Percentiles rank a stretch among this genome's conserved stretches.
phyloP scores from a whole-genome alignment of 2,797 vertebrate genomes.

The Sebastes melanostomus region DNA sequence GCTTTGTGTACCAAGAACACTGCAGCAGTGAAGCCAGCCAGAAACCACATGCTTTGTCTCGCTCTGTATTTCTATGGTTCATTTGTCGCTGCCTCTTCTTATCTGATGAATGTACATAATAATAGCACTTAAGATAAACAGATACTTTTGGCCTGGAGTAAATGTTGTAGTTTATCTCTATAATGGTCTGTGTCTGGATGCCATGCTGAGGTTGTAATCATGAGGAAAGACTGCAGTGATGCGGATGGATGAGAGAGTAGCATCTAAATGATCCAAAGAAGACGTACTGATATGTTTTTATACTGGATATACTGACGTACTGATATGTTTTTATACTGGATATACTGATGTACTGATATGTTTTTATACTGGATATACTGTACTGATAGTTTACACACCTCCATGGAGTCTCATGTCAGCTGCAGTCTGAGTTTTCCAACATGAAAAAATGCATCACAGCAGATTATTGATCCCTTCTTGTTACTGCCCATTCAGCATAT shows the following conservation, averaged over 20 bases:
- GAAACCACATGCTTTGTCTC: constrained; percentile 21
- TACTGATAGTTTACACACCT: neutral
- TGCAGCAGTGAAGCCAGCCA: neutral
- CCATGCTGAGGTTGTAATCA: constrained; percentile 35
- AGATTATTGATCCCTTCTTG: neutral
- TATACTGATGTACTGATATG: neutral
- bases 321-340: neutral
- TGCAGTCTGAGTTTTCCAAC: neutral
- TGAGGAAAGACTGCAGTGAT: constrained; percentile 6
- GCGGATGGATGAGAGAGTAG: neutral
- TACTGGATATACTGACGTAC: neutral
- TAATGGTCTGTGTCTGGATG: constrained; percentile 25
- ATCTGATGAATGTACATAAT: constrained; percentile 30
- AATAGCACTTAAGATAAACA: constrained; percentile 28
- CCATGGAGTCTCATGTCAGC: neutral
- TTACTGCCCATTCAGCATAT: neutral
- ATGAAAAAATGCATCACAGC: neutral
- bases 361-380: neutral
- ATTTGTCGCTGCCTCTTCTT: constrained; percentile 22
- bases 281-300: neutral
- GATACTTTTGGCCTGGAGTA: constrained; percentile 14
- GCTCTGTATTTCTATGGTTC: constrained; percentile 1
- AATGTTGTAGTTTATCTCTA: constrained; percentile 6
- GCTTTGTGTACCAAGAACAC: neutral
- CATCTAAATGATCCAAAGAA: neutral